Conservation (phyloP, 2,888 invertebrate species). For the Drosophila imparisetae region DNA sequence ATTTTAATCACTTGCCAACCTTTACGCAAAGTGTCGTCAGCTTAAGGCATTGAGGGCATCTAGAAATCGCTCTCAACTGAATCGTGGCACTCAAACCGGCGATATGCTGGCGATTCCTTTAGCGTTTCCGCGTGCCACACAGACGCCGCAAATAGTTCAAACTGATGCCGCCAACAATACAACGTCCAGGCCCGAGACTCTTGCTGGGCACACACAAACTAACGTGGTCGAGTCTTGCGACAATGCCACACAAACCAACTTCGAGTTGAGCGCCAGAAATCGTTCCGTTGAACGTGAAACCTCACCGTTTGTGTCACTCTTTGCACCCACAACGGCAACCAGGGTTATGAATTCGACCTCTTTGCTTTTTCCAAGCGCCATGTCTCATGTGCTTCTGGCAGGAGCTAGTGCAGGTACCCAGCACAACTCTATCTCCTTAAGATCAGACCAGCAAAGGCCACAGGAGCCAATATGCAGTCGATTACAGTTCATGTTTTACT, state of each 20-base stretch:
- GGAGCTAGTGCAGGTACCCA: constrained; percentile 75
- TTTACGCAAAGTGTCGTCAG: constrained; percentile 50
- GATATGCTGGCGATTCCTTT: constrained; percentile 59
- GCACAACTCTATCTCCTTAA: neutral
- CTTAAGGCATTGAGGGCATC: constrained; percentile 38
- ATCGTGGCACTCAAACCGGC: constrained; percentile 82
- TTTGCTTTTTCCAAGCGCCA: constrained; percentile 78
- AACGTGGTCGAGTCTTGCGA: neutral
- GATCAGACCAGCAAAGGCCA: constrained; percentile 35
- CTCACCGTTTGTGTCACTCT: constrained; percentile 70
- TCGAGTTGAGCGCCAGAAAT: constrained; percentile 32
- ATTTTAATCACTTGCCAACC: constrained; percentile 41
- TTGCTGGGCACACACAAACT: constrained; percentile 35
- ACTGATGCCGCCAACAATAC: constrained; percentile 52
- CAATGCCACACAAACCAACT: constrained; percentile 46
- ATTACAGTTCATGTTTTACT: neutral
- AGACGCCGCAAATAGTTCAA: constrained; percentile 61
- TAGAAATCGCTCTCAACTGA: constrained; percentile 50
- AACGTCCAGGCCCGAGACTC: constrained; percentile 7
- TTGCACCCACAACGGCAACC: constrained; percentile 53
- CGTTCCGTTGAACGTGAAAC: constrained; percentile 62
- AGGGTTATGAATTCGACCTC: constrained; percentile 52
- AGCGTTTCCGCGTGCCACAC: constrained; percentile 81
- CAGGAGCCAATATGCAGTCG: neutral
- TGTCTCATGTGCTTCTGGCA: constrained; percentile 74